phyloP scores from a whole-genome alignment of 2,888 invertebrate genomes.

The Vandiemenella viatica region DNA sequence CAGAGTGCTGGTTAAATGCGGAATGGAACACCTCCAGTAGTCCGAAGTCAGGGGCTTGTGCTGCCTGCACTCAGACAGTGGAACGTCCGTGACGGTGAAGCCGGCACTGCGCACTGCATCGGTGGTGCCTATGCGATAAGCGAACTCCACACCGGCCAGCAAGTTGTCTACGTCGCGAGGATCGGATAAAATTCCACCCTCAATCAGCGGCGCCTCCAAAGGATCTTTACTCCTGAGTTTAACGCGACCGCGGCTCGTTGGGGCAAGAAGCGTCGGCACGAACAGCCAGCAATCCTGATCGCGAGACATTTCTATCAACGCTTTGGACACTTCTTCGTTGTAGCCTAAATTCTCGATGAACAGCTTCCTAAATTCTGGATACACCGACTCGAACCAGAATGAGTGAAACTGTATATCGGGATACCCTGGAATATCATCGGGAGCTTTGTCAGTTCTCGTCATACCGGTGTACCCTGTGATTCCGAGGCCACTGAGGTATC shows the following conservation, averaged over 20 bases:
- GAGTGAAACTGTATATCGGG: conserved; percentile 38
- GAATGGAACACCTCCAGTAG: conserved; percentile 24
- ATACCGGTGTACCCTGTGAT: neutral
- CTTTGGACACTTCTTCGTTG: conserved; percentile 18
- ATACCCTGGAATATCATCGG: conserved; percentile 20
- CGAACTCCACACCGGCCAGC: conserved; percentile 22
- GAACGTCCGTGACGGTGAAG: neutral
- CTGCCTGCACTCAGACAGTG: conserved; percentile 21
- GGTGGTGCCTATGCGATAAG: conserved; percentile 20
- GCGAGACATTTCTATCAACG: neutral
- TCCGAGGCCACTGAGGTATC: neutral
- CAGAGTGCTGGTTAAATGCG: conserved; percentile 22
- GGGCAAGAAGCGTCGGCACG: conserved; percentile 25
- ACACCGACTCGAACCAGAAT: neutral
- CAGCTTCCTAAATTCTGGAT: too few relatives aligned
- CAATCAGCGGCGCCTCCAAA: conserved; percentile 29
- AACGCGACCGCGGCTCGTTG: conserved; percentile 30
- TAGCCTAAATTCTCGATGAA: conserved; percentile 19
- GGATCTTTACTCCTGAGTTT: conserved; percentile 30
- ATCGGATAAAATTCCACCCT: conserved; percentile 32
- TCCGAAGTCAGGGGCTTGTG: conserved; percentile 20
- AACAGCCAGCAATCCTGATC: conserved; percentile 15
- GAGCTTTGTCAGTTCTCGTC: neutral
- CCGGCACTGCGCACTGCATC: conserved; percentile 15
- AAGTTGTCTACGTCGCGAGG: conserved; percentile 23